A percentile compares a stretch with the other conserved stretches of the same genome.
These are phyloP conservation scores for Rhegmatorhina hoffmannsi DNA, from an alignment of 2,113 vertebrate genomes.

Conservation along the genomic window DNA sequence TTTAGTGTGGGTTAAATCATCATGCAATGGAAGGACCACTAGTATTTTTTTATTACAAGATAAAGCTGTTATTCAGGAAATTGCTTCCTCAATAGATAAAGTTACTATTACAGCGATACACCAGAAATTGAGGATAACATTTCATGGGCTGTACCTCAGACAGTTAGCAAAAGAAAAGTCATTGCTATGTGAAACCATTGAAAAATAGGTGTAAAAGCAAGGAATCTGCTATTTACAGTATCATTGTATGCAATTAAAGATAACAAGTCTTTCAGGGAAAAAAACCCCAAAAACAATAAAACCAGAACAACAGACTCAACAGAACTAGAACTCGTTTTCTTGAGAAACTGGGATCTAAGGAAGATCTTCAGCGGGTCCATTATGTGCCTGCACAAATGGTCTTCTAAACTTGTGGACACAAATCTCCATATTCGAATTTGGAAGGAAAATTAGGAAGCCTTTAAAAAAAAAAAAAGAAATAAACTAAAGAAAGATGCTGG, in stretches of 20 bases:
- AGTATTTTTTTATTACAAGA: background rate
- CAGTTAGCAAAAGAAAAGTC: background rate
- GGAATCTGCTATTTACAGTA: background rate
- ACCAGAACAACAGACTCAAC: background rate
- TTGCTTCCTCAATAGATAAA: background rate
- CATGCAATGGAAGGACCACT: background rate
- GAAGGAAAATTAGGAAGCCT: background rate
- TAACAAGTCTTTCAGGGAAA: background rate
- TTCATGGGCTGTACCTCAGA: background rate
- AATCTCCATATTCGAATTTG: background rate
- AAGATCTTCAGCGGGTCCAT: background rate
- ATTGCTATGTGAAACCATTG: background rate
- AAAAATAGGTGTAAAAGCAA: background rate
- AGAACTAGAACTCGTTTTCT: background rate
- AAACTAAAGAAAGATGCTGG: background rate
- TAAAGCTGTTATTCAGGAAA: background rate
- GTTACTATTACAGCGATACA: background rate
- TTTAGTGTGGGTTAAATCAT: background rate
- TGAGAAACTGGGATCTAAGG: background rate
- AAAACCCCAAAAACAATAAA: background rate
- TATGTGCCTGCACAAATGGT: background rate
- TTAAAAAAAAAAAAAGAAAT: background rate
- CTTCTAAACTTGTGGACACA: background rate
- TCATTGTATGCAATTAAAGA: background rate
- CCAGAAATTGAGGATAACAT: background rate